A percentile compares a stretch with the other conserved stretches of the same genome.
Conservation (phyloP, 2,888 invertebrate species). For the Euphydryas editha region DNA sequence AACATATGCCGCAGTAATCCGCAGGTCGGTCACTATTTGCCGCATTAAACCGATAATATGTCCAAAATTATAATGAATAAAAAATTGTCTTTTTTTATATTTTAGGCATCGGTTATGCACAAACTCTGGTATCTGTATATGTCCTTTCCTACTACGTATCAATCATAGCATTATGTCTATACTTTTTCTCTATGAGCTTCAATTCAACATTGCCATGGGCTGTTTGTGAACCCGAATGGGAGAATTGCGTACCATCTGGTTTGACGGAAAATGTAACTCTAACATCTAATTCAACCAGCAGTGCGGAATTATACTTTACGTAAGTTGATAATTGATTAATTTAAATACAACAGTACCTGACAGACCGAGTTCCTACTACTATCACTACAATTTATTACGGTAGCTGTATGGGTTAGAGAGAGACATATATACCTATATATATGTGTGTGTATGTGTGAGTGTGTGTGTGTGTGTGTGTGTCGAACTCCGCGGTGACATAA, state of each 20-base stretch:
- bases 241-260: constrained; percentile 71
- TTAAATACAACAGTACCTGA: too few relatives aligned
- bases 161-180: constrained; percentile 88
- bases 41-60: too few relatives aligned
- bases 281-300: constrained; percentile 63
- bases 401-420: too few relatives aligned
- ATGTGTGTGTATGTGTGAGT: too few relatives aligned
- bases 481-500: too few relatives aligned
- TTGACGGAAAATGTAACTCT: constrained; percentile 50
- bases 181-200: constrained; percentile 89
- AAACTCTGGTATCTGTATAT: constrained; percentile 84
- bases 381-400: too few relatives aligned
- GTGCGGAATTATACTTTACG: constrained; percentile 84
- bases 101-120: constrained; percentile 88
- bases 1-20: too few relatives aligned
- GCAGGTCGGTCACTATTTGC: too few relatives aligned
- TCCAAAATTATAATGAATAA: too few relatives aligned
- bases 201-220: constrained; percentile 89
- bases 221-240: constrained; percentile 84
- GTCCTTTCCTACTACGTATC: constrained; percentile 91
- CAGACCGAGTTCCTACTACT: too few relatives aligned
- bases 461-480: too few relatives aligned
- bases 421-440: too few relatives aligned
- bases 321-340: constrained; percentile 37
- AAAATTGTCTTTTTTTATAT: constrained; percentile 18